phyloP scores from a whole-genome alignment of 2,113 vertebrate genomes.

The Heliornis fulica region DNA sequence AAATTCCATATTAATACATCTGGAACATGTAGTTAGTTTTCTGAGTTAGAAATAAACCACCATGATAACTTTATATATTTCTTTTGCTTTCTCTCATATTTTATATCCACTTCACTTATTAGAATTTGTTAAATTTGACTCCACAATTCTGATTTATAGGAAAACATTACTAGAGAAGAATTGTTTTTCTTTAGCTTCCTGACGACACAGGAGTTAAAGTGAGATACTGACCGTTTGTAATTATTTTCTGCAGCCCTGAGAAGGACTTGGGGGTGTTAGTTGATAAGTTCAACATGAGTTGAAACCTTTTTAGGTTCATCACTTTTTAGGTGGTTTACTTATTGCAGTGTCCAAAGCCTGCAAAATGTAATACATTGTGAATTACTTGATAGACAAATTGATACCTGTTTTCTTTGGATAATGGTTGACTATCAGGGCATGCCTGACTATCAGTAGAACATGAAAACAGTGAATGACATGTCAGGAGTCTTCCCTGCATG shows the following conservation, averaged over 20 bases:
- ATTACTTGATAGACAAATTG: neutral
- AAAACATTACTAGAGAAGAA: neutral
- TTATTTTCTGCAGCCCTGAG: neutral
- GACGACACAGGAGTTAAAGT: neutral
- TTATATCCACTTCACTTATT: neutral
- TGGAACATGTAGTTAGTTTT: too few relatives aligned
- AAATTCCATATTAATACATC: neutral
- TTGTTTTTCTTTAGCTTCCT: neutral
- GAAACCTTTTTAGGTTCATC: too few relatives aligned
- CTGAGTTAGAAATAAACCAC: too few relatives aligned
- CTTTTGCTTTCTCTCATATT: neutral
- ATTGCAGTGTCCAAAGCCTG: neutral
- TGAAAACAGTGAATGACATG: neutral
- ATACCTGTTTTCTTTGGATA: neutral
- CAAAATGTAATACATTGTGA: neutral
- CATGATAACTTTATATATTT: too few relatives aligned
- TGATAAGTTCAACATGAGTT: neutral
- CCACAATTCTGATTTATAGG: neutral
- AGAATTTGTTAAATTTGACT: neutral
- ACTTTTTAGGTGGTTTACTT: neutral
- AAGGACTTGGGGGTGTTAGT: too few relatives aligned
- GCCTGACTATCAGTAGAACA: neutral
- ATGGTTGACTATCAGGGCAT: neutral
- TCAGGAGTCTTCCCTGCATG: neutral
- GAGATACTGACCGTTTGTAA: neutral